phyloP scores from a whole-genome alignment of 2,797 vertebrate species.

The Acestrorhynchus altus region DNA sequence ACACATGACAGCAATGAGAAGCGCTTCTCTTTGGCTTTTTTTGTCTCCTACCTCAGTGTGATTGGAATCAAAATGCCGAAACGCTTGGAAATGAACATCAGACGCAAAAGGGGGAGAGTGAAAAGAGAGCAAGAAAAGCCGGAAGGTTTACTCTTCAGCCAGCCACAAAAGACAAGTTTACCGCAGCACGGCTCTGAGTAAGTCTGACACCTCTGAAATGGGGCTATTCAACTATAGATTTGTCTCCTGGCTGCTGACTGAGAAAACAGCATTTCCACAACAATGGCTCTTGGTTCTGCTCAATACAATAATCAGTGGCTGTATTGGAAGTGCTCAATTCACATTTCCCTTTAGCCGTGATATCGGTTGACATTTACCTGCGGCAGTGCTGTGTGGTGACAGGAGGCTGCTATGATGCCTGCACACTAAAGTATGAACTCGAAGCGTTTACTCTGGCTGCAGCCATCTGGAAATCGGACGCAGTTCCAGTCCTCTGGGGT shows the following conservation, averaged over 20 bases:
- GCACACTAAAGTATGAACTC: slow-evolving; percentile 47
- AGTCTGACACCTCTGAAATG: slow-evolving; percentile 75
- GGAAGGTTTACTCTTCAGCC: slow-evolving; percentile 66
- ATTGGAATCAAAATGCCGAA: slow-evolving; percentile 37
- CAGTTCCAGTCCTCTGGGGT: slow-evolving; percentile 57
- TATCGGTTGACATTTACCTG: slow-evolving; percentile 53
- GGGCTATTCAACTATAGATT: slow-evolving; percentile 74
- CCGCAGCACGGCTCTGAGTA: slow-evolving; percentile 65
- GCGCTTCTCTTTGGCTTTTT: neutral
- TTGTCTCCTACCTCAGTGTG: neutral
- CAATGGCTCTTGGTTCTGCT: slow-evolving; percentile 67
- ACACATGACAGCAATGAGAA: slow-evolving; percentile 65
- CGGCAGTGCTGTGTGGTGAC: slow-evolving; percentile 24
- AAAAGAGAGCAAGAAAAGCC: slow-evolving; percentile 68
- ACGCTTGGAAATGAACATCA: slow-evolving; percentile 8
- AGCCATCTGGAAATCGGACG: slow-evolving; percentile 25
- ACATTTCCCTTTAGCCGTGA: slow-evolving; percentile 34
- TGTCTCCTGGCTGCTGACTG: slow-evolving; percentile 63
- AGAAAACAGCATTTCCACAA: slow-evolving; percentile 75
- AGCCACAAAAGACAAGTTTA: slow-evolving; percentile 68
- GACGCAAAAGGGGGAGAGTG: slow-evolving; percentile 36
- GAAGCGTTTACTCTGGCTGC: slow-evolving; percentile 39
- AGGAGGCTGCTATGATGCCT: slow-evolving; percentile 38
- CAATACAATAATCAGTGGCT: slow-evolving; percentile 68
- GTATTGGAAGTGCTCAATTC: slow-evolving; percentile 35